Conservation (phyloP, 2,888 invertebrate genomes). For the Cephus spinipes region DNA sequence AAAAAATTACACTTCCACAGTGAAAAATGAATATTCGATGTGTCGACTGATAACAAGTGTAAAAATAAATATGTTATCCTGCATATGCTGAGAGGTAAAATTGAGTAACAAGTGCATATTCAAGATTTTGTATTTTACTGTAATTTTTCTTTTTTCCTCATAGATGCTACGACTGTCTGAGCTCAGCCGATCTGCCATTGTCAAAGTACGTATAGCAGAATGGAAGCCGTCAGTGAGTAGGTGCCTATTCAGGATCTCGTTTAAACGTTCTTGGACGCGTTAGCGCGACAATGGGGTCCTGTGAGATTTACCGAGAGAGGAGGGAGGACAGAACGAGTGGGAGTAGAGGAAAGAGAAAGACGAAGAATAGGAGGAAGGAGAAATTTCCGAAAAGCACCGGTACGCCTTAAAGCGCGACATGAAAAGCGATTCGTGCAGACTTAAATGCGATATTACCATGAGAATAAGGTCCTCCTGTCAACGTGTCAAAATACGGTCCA, state of each 20-base stretch:
- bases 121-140: not conserved
- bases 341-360: not conserved
- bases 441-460: constrained; percentile 34
- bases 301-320: not conserved
- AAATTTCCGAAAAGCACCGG: not conserved
- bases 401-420: not conserved
- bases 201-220: not conserved
- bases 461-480: constrained; percentile 43
- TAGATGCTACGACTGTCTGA: not conserved
- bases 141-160: not conserved
- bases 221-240: not conserved
- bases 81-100: too few species aligned
- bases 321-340: not conserved
- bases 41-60: not conserved
- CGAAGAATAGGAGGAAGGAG: not conserved
- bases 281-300: constrained; percentile 28
- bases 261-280: constrained; percentile 27
- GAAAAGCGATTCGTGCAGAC: not conserved
- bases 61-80: not conserved
- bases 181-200: not conserved
- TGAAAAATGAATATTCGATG: not conserved
- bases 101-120: not conserved
- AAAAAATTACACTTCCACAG: not conserved
- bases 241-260: constrained; percentile 15
- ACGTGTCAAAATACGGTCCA: constrained; percentile 44